Evolutionary conservation across 2,113 vertebrate species (phyloP).

Genomic region (Notarius quadriscutis): DNA sequence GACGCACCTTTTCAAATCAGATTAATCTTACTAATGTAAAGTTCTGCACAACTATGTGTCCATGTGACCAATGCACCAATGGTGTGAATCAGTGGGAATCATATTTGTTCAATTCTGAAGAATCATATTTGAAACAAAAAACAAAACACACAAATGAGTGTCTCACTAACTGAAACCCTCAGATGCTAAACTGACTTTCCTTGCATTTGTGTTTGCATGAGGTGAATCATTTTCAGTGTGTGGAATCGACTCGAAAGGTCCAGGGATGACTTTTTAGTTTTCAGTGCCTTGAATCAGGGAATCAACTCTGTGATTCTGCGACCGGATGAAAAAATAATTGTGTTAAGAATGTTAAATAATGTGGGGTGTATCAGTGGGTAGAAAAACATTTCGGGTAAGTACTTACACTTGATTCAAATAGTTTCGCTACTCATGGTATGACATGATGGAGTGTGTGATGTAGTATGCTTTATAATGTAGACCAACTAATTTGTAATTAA

Average conservation of each 20-base stretch:
- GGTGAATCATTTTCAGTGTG: not conserved
- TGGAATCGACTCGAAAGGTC: not conserved
- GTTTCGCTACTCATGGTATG: not conserved
- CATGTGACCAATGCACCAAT: not conserved
- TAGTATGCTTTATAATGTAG: not conserved
- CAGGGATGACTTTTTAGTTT: not conserved
- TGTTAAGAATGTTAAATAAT: not conserved
- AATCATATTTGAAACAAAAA: not conserved
- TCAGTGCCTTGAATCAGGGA: not conserved
- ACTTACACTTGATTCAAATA: not conserved
- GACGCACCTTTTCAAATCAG: not conserved
- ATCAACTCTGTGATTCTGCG: not conserved
- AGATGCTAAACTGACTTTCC: not conserved
- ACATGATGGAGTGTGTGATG: not conserved
- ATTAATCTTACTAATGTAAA: not conserved
- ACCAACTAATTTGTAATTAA: not conserved
- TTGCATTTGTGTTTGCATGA: not conserved
- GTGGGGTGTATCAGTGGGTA: not conserved
- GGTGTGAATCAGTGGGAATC: not conserved
- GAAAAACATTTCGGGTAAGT: not conserved
- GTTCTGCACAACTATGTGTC: not conserved
- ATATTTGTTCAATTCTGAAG: not conserved
- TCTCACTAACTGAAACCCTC: not conserved
- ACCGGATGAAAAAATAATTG: not conserved
- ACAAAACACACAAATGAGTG: too few relatives aligned